Evolutionary conservation across 2,797 vertebrate genomes (phyloP).

Genomic region (Anguilla obscura): DNA sequence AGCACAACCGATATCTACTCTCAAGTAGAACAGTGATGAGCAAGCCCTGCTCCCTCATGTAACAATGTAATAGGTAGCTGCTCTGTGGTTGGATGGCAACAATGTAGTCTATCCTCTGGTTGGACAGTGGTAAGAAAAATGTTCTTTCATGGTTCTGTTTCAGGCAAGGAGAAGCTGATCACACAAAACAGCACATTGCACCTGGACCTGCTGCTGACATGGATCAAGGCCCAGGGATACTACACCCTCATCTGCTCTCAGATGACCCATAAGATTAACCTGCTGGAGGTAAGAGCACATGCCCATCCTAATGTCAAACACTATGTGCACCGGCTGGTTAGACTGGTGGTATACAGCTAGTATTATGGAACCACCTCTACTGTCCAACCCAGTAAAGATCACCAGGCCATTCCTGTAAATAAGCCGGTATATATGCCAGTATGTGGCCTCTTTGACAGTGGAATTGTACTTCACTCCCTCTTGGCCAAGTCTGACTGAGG

Average conservation of each 20-base stretch:
- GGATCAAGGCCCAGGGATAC: constrained; percentile 91
- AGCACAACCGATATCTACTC: not conserved
- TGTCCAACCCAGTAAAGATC: not conserved
- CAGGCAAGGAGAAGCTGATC: constrained; percentile 94
- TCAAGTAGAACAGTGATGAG: not conserved
- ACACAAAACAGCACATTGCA: constrained; percentile 97
- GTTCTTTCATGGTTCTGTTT: not conserved
- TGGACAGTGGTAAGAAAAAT: not conserved
- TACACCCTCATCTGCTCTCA: constrained; percentile 97
- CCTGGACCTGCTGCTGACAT: constrained; percentile 88
- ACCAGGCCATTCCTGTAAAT: not conserved
- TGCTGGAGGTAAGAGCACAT: constrained; percentile 83
- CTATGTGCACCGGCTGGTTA: not conserved
- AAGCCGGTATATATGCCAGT: not conserved
- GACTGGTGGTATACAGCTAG: not conserved
- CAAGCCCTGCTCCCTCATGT: not conserved
- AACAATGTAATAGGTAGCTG: not conserved
- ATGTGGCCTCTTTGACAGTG: not conserved
- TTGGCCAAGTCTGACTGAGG: too few relatives aligned
- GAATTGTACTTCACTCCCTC: not conserved
- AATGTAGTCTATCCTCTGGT: not conserved
- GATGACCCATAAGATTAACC: constrained; percentile 98
- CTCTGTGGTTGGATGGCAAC: not conserved
- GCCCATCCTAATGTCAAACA: not conserved
- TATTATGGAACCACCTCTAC: not conserved